A percentile compares a stretch with the other conserved stretches of the same genome.
phyloP scores from a whole-genome alignment of 2,888 invertebrate genomes.

The Autographa pulchrina region DNA sequence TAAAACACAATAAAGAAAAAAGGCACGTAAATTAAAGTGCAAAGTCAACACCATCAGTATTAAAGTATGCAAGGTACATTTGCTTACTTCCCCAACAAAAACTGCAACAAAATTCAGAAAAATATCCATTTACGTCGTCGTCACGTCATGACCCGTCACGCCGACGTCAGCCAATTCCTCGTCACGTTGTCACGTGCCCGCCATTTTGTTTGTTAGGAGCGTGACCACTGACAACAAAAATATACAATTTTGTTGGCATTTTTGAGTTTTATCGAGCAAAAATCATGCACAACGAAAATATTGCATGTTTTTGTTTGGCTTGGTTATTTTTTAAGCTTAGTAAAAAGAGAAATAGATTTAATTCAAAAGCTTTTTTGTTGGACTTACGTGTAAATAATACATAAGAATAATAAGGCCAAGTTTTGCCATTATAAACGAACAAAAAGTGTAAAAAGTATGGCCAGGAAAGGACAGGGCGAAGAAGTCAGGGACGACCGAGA shows the following conservation, averaged over 20 bases:
- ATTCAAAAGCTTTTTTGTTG: no score
- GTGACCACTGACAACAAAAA: conserved; percentile 39
- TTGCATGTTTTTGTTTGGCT: conserved; percentile 15
- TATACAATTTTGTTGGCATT: conserved; percentile 25
- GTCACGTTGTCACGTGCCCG: conserved; percentile 36
- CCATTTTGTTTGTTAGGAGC: conserved; percentile 41
- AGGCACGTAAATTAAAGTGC: neutral
- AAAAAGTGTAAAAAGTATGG: no score
- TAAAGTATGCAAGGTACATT: neutral
- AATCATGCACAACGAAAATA: neutral
- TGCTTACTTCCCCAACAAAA: conserved; percentile 9
- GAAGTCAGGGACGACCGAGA: no score
- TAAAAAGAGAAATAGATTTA: neutral
- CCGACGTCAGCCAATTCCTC: conserved; percentile 13
- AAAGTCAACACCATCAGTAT: neutral
- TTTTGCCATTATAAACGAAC: no score
- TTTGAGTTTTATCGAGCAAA: conserved; percentile 13
- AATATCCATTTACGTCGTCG: neutral
- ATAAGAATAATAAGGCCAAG: no score
- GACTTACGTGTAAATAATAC: no score
- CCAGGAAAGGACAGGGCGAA: no score
- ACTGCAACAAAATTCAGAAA: neutral
- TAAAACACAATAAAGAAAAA: neutral
- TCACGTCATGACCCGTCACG: conserved; percentile 5
- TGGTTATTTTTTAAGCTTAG: neutral